A percentile compares a stretch with the other conserved stretches of the same genome.
These are phyloP conservation scores for Eira barbara DNA, from an alignment of 2,113 vertebrate genomes.

Conservation along the genomic window DNA sequence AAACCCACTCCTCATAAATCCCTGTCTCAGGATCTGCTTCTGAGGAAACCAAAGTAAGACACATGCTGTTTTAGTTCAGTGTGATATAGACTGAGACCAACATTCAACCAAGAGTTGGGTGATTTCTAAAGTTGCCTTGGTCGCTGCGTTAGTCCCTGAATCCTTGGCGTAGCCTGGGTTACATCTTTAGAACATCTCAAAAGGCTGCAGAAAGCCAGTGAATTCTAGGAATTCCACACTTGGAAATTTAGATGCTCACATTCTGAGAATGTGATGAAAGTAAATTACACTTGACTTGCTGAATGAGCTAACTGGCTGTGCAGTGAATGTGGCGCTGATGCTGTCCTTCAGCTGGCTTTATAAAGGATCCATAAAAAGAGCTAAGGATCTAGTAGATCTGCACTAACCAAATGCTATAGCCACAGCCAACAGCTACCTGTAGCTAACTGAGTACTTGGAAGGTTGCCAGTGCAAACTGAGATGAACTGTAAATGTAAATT, in stretches of 20 bases:
- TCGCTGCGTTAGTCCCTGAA: neutral
- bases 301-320: neutral
- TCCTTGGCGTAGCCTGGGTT: neutral
- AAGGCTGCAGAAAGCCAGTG: neutral
- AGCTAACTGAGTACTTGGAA: neutral
- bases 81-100: neutral
- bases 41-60: neutral
- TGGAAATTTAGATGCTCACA: neutral
- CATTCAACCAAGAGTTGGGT: neutral
- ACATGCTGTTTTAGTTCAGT: neutral
- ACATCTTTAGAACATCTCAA: neutral
- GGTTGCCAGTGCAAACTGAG: neutral
- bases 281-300: neutral
- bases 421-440: neutral
- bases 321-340: neutral
- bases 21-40: neutral
- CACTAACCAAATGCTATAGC: neutral
- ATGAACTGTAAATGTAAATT: neutral
- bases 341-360: neutral
- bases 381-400: neutral
- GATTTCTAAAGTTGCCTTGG: neutral
- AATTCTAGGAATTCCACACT: neutral
- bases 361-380: neutral
- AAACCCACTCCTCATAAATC: neutral
- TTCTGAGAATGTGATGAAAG: neutral